Percentiles rank a stretch among this genome's conserved stretches.
Evolutionary conservation across 2,888 invertebrate species (phyloP).

Genomic region (Crocallis elinguaria): DNA sequence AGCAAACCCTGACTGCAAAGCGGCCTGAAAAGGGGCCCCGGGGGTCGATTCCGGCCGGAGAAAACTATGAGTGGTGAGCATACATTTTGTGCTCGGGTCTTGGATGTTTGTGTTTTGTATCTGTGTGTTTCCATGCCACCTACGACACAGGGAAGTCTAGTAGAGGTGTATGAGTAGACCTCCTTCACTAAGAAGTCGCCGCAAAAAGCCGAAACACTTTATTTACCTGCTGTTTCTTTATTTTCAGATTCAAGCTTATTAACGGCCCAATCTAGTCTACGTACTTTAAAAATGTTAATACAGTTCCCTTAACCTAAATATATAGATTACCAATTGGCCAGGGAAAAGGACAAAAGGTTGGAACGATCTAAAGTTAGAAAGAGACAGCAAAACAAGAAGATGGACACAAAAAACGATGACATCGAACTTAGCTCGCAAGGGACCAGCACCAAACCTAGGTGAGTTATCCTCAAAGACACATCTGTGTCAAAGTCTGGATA

Average conservation of each 20-base stretch:
- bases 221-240: not conserved
- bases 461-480: too few species aligned
- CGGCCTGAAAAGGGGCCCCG: too few species aligned
- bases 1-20: too few species aligned
- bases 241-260: conserved; percentile 8
- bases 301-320: conserved; percentile 58
- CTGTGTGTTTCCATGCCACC: too few species aligned
- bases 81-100: too few species aligned
- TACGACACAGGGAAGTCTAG: too few species aligned
- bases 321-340: conserved; percentile 40
- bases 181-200: too few species aligned
- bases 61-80: too few species aligned
- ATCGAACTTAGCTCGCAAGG: conserved; percentile 78
- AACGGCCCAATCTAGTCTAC: conserved; percentile 60
- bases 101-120: too few species aligned
- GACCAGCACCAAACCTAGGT: conserved; percentile 70
- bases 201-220: not conserved
- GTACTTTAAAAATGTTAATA: conserved; percentile 74
- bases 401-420: conserved; percentile 77
- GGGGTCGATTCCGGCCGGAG: too few species aligned
- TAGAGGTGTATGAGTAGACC: too few species aligned
- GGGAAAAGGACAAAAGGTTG: conserved; percentile 43
- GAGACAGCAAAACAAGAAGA: conserved; percentile 46
- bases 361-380: conserved; percentile 41
- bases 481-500: too few species aligned